These are phyloP conservation scores for Gastrophysa polygoni DNA, from an alignment of 2,888 invertebrate genomes.

Conservation along the genomic window DNA sequence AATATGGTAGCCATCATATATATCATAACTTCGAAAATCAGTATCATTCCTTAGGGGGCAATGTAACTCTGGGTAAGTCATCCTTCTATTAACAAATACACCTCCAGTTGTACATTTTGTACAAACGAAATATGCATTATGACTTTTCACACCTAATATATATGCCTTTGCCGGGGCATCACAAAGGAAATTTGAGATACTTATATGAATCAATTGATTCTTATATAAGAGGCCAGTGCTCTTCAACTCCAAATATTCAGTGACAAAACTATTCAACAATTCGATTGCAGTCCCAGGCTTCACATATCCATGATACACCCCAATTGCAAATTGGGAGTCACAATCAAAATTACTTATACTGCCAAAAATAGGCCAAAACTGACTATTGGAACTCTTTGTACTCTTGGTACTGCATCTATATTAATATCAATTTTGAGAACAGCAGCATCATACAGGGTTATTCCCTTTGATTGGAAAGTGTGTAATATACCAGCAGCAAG, in stretches of 20 bases:
- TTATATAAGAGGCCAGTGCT: background rate
- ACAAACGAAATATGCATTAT: background rate
- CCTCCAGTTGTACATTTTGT: conserved; percentile 4
- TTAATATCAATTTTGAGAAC: background rate
- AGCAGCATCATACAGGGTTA: background rate
- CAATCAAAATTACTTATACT: background rate
- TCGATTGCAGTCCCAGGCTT: background rate
- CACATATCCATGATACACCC: background rate
- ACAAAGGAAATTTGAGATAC: background rate
- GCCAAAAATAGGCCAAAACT: background rate
- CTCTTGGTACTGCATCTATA: background rate
- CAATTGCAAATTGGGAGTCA: background rate
- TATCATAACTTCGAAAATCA: too few relatives aligned
- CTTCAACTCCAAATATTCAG: background rate
- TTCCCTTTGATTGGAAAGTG: background rate
- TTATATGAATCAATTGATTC: background rate
- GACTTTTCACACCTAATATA: background rate
- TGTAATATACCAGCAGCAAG: background rate
- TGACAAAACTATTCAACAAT: background rate
- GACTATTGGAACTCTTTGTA: background rate
- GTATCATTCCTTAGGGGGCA: too few relatives aligned
- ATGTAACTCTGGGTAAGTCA: background rate
- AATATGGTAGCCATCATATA: too few relatives aligned
- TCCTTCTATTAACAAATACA: background rate
- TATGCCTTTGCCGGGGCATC: background rate